Evolutionary conservation across 2,888 invertebrate genomes (phyloP), one percentile per base, ranked within the genome.

Genomic region (Molorchus minor): DNA sequence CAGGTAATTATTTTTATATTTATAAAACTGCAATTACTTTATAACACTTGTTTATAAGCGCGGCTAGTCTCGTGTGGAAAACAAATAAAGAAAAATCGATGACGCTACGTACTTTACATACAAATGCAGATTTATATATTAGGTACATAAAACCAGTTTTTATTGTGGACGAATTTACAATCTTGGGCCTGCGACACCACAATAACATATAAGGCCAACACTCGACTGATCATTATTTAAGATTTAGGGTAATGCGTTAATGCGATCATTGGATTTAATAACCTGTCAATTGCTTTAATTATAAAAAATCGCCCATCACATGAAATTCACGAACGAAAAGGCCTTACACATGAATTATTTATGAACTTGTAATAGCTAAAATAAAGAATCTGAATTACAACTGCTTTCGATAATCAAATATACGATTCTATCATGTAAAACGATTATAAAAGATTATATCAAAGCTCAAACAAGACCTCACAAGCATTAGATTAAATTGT

Each of bases 161-260:
- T 36, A 49, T 47, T 46, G 49, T 21, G 17, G 41, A 35, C 21
- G 33, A 44, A 36, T 54, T 45, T 45, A 54, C 20, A 44, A 25
- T 35, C 20, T 5, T 25, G 51, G 57, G 54, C 30, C 52, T 35
- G 51, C 36, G 56, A 62, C 56, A 57, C 52, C 61, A 64, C 64
- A 64, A 58, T 52, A 57, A 56, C 64, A 38, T 61, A 61, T 61
- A 64, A 59, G 59, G 59, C 54, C 51, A 59, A 62, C 64, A 62
- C 64, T 59, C 44, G 41, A 30, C 46, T 25, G 64, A 49, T 56
- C 53, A 56, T 64, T 64, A 64, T 61, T 55, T 52, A 43, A 58
- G 62, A 61, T 58, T 61, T 58, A 56, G 59, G 44, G 60, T 56
- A 62, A 62, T 65, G 61, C 56, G 61, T 60, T 62, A 62, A 62